Evolutionary conservation across 2,888 invertebrate species (phyloP), one percentile per base, ranked within the genome.

Genomic region (Eupithecia dodoneata): DNA sequence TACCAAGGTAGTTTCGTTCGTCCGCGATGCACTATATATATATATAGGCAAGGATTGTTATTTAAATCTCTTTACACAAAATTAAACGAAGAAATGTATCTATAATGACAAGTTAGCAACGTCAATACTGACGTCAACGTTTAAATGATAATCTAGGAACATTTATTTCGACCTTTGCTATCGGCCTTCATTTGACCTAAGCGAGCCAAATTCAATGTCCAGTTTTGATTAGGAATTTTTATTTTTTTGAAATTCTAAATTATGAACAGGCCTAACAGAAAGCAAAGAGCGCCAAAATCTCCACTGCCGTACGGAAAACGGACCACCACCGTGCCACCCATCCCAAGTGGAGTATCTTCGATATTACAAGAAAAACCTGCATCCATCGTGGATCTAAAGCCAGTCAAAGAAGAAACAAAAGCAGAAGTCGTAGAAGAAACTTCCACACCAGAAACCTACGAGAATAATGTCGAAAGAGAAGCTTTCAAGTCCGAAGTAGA

Each of bases 401-500:
- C 86, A 4, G 83, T 84, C 4, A 84, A 86, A 80, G 89, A 91
- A 71, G 87, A 88, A 81, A 85, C 85, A n/a, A 89, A 87, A 79
- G 80, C 78, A n/a, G 86, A 89, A 4, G 75, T 86, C 4, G 77
- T 81, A 0, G 87, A 89, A 70, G 89, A 88, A 30, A 41, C 71
- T 15, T 44, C 69, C 6, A 59, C 74, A 15, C 86, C 83, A 41
- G 86, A 88, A 13, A 81, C 81, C 12, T 74, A 74, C 41, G 80
- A 78, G 10, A 73, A 55, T 3, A 47, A 44, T 6, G 12, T n/a
- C n/a, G 70, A 70, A n/a, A 85, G 72, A 52, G 87, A 90, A 13
- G 84, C 84, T 0, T 91, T 90, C 73, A 89, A 92, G 80, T 87
- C 88, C 0, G 90, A 94, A 87, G 87, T 91, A 2, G 87, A 92